Evolutionary conservation across 2,888 invertebrate species (phyloP).

Genomic region (Synergus itoensis): DNA sequence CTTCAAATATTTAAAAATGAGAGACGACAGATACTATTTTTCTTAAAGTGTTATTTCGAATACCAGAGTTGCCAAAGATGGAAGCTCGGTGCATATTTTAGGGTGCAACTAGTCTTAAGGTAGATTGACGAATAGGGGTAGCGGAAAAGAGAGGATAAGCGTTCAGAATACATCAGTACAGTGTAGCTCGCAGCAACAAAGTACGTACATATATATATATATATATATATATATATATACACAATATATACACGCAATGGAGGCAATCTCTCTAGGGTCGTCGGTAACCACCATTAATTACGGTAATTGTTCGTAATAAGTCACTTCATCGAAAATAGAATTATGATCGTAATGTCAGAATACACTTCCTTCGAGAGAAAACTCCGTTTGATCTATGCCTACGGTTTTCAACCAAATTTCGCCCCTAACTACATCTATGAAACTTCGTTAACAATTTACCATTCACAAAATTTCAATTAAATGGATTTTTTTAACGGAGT

Average conservation of each 20-base stretch:
- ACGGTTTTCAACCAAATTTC: slow-evolving; percentile 3
- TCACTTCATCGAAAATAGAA: slow-evolving; percentile 28
- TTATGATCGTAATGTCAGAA: slow-evolving; percentile 26
- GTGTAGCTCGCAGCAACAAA: too few relatives aligned
- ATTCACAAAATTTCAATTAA: neutral
- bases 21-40: neutral
- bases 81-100: neutral
- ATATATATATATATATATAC: too few relatives aligned
- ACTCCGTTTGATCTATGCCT: neutral
- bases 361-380: slow-evolving; percentile 25
- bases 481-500: neutral
- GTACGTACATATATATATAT: too few relatives aligned
- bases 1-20: neutral
- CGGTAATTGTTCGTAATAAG: slow-evolving; percentile 23
- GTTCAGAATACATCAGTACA: too few relatives aligned
- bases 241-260: neutral
- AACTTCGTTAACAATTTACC: neutral
- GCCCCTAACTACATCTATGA: slow-evolving; percentile 16
- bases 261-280: slow-evolving; percentile 6
- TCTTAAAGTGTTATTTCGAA: neutral
- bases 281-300: slow-evolving; percentile 25
- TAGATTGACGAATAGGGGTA: neutral
- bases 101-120: neutral
- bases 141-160: too few relatives aligned
- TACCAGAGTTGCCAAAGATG: neutral